These are phyloP conservation scores for Probosciger aterrimus DNA, from an alignment of 2,113 vertebrate genomes.

Conservation along the genomic window DNA sequence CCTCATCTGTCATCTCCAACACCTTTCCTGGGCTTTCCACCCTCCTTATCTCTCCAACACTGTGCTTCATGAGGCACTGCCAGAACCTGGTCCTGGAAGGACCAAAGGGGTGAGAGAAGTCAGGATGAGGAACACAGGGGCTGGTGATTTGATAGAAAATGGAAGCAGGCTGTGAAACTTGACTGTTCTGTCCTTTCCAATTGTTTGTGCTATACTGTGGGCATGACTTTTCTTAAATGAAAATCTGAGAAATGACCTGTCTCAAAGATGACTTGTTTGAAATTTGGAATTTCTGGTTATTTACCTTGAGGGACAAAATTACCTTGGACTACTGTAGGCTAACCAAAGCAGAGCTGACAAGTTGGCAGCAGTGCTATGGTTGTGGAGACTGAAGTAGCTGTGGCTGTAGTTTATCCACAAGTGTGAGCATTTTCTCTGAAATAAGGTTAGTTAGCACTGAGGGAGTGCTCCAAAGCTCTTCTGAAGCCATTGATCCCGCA, in stretches of 20 bases:
- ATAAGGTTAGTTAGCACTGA: neutral
- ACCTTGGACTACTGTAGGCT: neutral
- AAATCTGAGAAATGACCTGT: neutral
- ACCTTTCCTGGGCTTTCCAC: neutral
- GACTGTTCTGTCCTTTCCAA: neutral
- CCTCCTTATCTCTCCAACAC: neutral
- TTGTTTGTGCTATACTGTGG: neutral
- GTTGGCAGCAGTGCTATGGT: rapidly evolving
- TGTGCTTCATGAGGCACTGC: rapidly evolving
- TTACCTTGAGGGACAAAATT: neutral
- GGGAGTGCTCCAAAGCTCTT: neutral
- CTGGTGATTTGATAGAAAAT: neutral
- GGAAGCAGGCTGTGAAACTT: neutral
- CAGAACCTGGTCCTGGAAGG: neutral
- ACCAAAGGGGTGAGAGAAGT: neutral
- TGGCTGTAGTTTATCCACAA: neutral
- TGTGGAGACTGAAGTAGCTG: neutral
- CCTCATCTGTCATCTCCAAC: neutral
- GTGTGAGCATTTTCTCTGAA: neutral
- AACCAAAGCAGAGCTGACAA: neutral
- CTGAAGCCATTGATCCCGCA: neutral
- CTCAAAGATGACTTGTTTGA: neutral
- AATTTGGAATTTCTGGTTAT: neutral
- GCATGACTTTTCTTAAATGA: neutral
- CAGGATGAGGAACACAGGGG: neutral